Evolutionary conservation across 2,113 vertebrate genomes (phyloP), one percentile per base, ranked within the genome.

Genomic region (Cynocephalus volans): DNA sequence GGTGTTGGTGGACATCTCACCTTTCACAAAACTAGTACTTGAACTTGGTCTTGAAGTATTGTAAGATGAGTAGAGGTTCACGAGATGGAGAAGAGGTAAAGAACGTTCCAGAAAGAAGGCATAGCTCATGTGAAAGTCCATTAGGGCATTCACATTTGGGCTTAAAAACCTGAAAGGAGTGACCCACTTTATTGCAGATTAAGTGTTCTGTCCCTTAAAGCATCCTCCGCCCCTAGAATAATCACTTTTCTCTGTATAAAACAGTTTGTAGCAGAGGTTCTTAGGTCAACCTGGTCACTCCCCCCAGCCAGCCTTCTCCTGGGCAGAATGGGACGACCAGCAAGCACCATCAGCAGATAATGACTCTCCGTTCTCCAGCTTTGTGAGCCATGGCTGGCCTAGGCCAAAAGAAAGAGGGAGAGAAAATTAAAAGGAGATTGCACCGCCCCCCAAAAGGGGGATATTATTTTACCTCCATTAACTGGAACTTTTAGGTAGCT

Each of bases 21-120:
- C 90, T 90, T 70, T 80, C 75, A 72, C 6, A 75, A 62, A 89
- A 90, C 50, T 36, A 77, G 15, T 91, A 41, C 76, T 91, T 94
- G 75, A 95, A 82, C 65, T 67, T 93, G 36, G 19, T 73, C 48
- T 95, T 81, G 36, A 91, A 56, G 56, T 79, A 58, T 4, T 36
- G 24, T 58, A 93, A 77, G 62, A 48, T 67, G 50, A 70, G 12
- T 56, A 33, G 18, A 72, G n/a, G 8, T 65, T 62, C 19, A 54
- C n/a, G 6, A 36, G 36, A 14, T 48, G 50, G 7, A 62, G 60
- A 87, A 33, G 48, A 72, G 33, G 18, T 73, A 17, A 88, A 48
- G 54, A 60, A 21, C 26, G 28, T 83, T 84, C 24, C 67, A 77
- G n/a, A 70, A 90, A 88, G 52, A 75, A 90, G 54, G 21, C 19